Base-by-base conservation (phyloP, 2,113 vertebrate species). In the Lanius collurio region DNA sequence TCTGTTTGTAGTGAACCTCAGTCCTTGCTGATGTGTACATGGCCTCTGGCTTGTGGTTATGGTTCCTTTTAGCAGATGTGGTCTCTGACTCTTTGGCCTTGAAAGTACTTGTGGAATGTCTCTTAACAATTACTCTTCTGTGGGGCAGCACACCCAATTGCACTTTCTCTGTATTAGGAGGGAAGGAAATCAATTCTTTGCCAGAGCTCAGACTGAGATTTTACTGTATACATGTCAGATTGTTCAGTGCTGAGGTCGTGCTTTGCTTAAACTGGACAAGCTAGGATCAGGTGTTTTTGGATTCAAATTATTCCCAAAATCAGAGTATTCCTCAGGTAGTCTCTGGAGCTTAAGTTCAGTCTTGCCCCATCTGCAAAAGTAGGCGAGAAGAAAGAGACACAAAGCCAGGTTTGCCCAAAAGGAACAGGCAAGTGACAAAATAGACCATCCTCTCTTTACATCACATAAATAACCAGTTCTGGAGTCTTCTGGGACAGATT, bases 401-500 rank as follows among this genome's bases (percentile, higher is more conserved):
- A 44, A 71, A 56, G 7, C 14, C 22, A 84, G 3, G 8, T 70
- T 50, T 71, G 33, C 26, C 17, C 19, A 11, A 33, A 39, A 64
- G 15, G 19, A 64, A 55, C 10, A 56, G 19, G 13, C 14, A 41
- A 57, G n/a, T 55, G 74, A 30, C 41, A 73, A 89, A 89, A 82
- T 8, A 14, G 33, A 59, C 18, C 0, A 0, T 41, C 64, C 13
- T 78, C 13, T 75, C 8, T 13, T 67, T 31, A n/a, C 0, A 1
- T 35, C 11, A 19, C 47, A 37, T 33, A 42, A 76, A 47, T 26
- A 68, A 77, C 10, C 0, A 1, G 8, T 50, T 76, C 62, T 83
- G 42, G 19, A 85, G 42, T 57, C 13, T 77, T 69, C 53, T 31
- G 59, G 47, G 24, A 53, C 7, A 16, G 19, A 6, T 53, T 92